These are phyloP conservation scores for Gallinago nigripennis DNA, from an alignment of 2,797 vertebrate genomes.

Conservation along the genomic window DNA sequence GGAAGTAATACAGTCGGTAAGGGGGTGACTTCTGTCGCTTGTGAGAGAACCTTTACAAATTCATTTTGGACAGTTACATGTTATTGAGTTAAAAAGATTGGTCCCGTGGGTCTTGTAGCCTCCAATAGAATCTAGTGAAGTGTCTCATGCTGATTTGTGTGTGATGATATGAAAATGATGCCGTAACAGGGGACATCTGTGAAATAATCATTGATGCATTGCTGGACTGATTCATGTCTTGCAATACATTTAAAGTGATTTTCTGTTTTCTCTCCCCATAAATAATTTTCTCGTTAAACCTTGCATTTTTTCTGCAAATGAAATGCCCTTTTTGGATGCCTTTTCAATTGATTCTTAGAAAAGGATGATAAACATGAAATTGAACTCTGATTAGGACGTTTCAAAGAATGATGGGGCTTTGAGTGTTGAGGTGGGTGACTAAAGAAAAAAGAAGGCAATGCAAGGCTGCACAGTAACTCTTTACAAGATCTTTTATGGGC, in stretches of 20 bases:
- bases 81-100: not conserved
- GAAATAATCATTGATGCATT: not conserved
- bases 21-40: accelerated
- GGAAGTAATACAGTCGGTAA: not conserved
- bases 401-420: not conserved
- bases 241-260: not conserved
- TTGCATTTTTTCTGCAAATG: not conserved
- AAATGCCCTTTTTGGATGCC: not conserved
- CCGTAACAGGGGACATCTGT: not conserved
- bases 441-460: not conserved
- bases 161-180: not conserved
- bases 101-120: not conserved
- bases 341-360: not conserved
- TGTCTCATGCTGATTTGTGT: not conserved
- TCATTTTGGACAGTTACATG: not conserved
- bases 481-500: not conserved
- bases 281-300: not conserved
- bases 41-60: not conserved
- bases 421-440: not conserved
- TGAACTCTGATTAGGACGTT: not conserved
- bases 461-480: not conserved
- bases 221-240: not conserved
- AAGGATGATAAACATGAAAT: not conserved
- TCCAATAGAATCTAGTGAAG: not conserved
- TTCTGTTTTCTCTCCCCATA: not conserved